Evolutionary conservation across 2,797 vertebrate genomes (phyloP), one percentile per base, ranked within the genome.

Genomic region (Pantherophis vulpinus): DNA sequence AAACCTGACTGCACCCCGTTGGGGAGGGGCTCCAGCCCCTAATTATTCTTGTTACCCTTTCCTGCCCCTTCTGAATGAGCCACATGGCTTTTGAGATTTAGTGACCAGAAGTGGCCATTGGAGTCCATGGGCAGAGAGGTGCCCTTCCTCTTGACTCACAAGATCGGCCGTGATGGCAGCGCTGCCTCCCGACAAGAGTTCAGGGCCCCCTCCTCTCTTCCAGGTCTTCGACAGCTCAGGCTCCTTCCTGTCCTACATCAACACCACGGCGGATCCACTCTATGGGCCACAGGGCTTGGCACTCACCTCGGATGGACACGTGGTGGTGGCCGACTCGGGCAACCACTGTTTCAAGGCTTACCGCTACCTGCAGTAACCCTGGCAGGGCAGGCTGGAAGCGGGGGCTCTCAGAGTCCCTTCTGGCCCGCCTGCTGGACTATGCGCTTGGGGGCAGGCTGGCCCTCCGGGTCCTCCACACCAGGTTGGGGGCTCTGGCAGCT

Each of bases 271-370:
- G 0, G 99, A 99, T 97, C 99, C 99, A 0, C 98, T 99, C 42
- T 99, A 99, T 0, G 99, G 99, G 9, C 99, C 99, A 0, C 99
- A 99, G 97, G 99, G 99, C 92, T 96, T 99, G 98, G 98, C 99
- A 23, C 98, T 99, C 95, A 99, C 99, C 18, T 99, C 99, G 0
- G 99, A 99, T 0, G 99, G 99, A 37, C 99, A 99, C 0, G 99
- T 99, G 93, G 99, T 99, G 0, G 99, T 99, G 96, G 99, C 99
- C 0, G 99, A 99, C 96, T 99, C 99, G 0, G 99, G 99, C 94
- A 99, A 99, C 98, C 99, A 99, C 98, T 99, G 99, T 97, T 99
- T 99, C 97, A 99, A 99, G 97, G 98, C 99, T 90, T 99, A 99
- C 96, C 98, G 99, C 94, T 99, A 99, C 98, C 98, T 99, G 97